phyloP scores from a whole-genome alignment of 1,140 invertebrate genomes.

The Paramacrobiotus metropolitanus region DNA sequence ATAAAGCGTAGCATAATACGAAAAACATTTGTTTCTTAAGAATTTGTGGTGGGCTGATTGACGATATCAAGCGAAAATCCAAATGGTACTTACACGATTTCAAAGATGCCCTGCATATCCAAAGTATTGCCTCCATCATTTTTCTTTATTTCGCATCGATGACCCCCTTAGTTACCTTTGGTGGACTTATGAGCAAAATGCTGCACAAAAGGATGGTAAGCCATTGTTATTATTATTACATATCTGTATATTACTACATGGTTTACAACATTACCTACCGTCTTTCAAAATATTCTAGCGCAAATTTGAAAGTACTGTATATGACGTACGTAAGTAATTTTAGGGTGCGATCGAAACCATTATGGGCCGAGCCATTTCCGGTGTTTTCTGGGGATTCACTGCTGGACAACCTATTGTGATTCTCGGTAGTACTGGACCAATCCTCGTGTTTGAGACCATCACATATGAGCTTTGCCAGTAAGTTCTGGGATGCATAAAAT shows the following conservation, averaged over 20 bases:
- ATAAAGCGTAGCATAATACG: too few relatives aligned
- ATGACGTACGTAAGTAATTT: background rate
- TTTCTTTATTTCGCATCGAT: slow-evolving; percentile 26
- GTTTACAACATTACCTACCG: too few relatives aligned
- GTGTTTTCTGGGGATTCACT: slow-evolving; percentile 24
- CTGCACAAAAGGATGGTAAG: slow-evolving; percentile 19
- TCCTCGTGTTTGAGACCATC: slow-evolving; percentile 25
- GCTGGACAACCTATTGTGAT: slow-evolving; percentile 27
- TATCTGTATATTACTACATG: too few relatives aligned
- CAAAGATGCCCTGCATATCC: slow-evolving; percentile 21
- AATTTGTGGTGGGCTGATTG: slow-evolving; percentile 21
- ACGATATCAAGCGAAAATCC: slow-evolving; percentile 20
- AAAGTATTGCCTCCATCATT: slow-evolving; percentile 22
- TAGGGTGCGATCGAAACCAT: slow-evolving; percentile 24
- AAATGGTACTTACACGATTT: slow-evolving; percentile 22
- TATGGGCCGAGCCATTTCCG: slow-evolving; percentile 22
- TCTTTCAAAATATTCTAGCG: background rate
- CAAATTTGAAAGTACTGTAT: background rate
- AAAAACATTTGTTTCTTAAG: slow-evolving; percentile 7
- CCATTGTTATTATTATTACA: background rate
- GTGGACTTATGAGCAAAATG: slow-evolving; percentile 23
- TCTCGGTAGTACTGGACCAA: slow-evolving; percentile 25
- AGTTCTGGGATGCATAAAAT: too few relatives aligned
- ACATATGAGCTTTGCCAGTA: slow-evolving; percentile 22
- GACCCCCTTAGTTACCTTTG: slow-evolving; percentile 26